Evolutionary conservation across 2,797 vertebrate genomes (phyloP), one percentile per base, ranked within the genome.

Genomic region (Pipistrellus pipistrellus): DNA sequence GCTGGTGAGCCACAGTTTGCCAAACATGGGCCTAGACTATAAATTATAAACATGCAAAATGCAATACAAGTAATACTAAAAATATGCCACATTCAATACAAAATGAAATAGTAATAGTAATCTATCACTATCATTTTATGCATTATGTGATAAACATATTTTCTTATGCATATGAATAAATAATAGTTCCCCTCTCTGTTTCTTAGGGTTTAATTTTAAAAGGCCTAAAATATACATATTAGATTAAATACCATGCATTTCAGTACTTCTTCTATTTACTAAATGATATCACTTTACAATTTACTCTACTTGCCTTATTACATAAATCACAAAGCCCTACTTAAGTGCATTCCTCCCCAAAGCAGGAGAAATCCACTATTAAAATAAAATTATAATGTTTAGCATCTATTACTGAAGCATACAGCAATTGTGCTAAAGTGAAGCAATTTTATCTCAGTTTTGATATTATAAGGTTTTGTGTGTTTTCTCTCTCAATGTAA

Each of bases 301-400:
- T 62, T 89, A 44, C 25, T 88, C 21, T 18, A 88, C 59, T 69
- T 62, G 30, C 8, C 12, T 90, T 92, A 20, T 94, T 48, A 32
- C 53, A 92, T 32, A 88, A 32, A 41, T 91, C 5, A n/a, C 23
- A 88, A 30, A 7, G 0, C 38, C 12, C 44, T 69, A 84, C 23
- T 51, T 25, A 69, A 59, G 32, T 81, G 32, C 41, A 9, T 48
- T 48, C 81, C 72, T 88, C 11, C 3, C 18, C 7, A 11, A 7
- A 97, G 68, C 14, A 84, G 72, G 68, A 96, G 18, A 90, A 95
- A 96, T 69, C 72, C 35, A 88, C 55, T 46, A 85, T 88, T 87
- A 0, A 0, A 88, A 86, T 46, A 85, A 92, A 93, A 94, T 35
- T 21, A 89, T 90, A 4, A 1, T 71, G 38, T 75, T 77, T 11